phyloP scores from a whole-genome alignment of 2,797 vertebrate genomes.

The Peromyscus attwateri region DNA sequence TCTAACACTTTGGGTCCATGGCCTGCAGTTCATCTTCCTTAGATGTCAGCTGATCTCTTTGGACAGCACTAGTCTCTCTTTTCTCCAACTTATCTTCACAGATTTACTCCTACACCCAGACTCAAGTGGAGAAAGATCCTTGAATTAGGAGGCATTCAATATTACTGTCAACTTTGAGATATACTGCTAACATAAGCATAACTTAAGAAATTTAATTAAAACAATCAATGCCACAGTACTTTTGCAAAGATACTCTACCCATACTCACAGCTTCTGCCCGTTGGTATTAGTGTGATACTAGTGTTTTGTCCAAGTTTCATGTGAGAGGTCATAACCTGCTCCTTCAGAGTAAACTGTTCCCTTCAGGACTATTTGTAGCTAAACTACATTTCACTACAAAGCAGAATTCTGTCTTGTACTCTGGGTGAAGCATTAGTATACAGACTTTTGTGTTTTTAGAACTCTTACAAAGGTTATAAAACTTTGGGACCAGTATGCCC shows the following conservation, averaged over 20 bases:
- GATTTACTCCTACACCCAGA: conserved; percentile 53
- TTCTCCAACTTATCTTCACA: conserved; percentile 78
- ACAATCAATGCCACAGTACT: conserved; percentile 39
- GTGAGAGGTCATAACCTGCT: conserved; percentile 67
- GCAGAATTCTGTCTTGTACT: conserved; percentile 45
- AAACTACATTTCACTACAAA: conserved; percentile 6
- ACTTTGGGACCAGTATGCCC: too few species aligned
- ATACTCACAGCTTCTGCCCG: background rate
- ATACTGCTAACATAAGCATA: conserved; percentile 61
- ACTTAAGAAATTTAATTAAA: conserved; percentile 59
- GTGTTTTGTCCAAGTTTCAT: conserved; percentile 66
- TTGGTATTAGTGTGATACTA: conserved; percentile 73
- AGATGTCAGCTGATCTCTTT: conserved; percentile 80
- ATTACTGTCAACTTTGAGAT: conserved; percentile 39
- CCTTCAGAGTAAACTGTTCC: conserved; percentile 65
- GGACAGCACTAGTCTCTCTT: conserved; percentile 66
- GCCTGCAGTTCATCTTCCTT: conserved; percentile 86
- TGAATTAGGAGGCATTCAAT: conserved; percentile 36
- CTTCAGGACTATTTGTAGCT: conserved; percentile 31
- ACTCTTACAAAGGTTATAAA: background rate
- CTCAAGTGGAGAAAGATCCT: background rate
- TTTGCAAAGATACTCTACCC: conserved; percentile 31
- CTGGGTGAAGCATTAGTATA: conserved; percentile 12
- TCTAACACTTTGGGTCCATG: conserved; percentile 81
- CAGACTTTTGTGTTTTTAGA: conserved; percentile 7